phyloP scores from a whole-genome alignment of 2,797 vertebrate species.

The Synanceia verrucosa region DNA sequence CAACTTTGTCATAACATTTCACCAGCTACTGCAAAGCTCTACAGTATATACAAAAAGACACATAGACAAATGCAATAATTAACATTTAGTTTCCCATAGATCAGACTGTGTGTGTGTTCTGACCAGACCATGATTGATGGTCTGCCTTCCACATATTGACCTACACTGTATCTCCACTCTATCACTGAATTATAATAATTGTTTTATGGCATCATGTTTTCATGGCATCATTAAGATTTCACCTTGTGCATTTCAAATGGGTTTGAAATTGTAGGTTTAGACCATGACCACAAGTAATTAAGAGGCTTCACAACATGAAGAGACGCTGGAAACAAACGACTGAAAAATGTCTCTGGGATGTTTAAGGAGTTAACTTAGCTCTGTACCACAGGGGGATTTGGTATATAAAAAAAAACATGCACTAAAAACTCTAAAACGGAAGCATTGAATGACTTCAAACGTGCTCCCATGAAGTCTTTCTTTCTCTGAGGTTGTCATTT shows the following conservation, averaged over 20 bases:
- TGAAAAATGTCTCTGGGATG: background rate
- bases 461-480: background rate
- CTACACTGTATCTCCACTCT: background rate
- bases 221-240: background rate
- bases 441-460: constrained; percentile 5
- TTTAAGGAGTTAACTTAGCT: background rate
- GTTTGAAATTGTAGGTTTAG: background rate
- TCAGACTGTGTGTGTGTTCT: background rate
- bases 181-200: background rate
- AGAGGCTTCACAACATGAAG: background rate
- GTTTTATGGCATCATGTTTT: background rate
- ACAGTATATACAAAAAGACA: background rate
- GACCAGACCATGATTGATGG: background rate
- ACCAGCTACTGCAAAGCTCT: background rate
- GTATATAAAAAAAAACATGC: constrained; percentile 6
- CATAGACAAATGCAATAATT: background rate
- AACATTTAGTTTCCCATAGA: background rate
- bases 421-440: background rate
- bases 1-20: background rate
- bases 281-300: background rate
- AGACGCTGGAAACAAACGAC: background rate
- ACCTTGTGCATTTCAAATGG: background rate
- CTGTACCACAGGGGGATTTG: background rate
- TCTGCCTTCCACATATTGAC: background rate
- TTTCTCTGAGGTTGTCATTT: constrained; percentile 19